phyloP scores from a whole-genome alignment of 1,140 invertebrate species.

The Zophobas morio region DNA sequence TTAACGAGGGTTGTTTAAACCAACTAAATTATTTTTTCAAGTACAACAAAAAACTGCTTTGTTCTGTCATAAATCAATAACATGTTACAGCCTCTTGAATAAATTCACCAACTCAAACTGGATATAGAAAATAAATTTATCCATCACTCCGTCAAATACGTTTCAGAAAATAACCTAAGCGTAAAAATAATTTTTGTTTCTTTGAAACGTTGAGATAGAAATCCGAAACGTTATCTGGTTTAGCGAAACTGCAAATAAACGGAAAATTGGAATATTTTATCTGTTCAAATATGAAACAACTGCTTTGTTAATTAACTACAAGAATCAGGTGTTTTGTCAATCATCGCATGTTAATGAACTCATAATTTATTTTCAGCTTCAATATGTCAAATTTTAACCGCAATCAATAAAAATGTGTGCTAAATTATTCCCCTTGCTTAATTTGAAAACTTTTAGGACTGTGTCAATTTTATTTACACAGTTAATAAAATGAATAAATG shows the following conservation, averaged over 20 bases:
- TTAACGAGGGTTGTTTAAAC: background rate
- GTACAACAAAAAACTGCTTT: no score
- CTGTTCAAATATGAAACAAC: slow-evolving; percentile 10
- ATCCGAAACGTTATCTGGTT: background rate
- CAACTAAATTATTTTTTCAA: no score
- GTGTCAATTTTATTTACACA: background rate
- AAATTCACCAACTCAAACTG: background rate
- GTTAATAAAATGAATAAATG: slow-evolving; percentile 7
- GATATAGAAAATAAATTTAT: slow-evolving; percentile 23
- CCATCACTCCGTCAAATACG: slow-evolving; percentile 20
- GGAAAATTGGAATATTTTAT: slow-evolving; percentile 30
- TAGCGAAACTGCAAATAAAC: slow-evolving; percentile 2
- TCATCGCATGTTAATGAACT: background rate
- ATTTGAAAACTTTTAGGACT: background rate
- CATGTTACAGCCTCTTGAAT: background rate
- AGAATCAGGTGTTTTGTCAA: background rate
- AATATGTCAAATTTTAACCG: background rate
- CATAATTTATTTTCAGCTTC: background rate
- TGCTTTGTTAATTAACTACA: background rate
- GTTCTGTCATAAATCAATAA: background rate
- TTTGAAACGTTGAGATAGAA: background rate
- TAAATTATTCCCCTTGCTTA: background rate
- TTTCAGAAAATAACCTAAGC: slow-evolving; percentile 1
- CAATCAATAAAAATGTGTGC: background rate
- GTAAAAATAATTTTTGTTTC: slow-evolving; percentile 27